Conservation (phyloP, 2,797 vertebrate genomes). For the Limnodromus scolopaceus region DNA sequence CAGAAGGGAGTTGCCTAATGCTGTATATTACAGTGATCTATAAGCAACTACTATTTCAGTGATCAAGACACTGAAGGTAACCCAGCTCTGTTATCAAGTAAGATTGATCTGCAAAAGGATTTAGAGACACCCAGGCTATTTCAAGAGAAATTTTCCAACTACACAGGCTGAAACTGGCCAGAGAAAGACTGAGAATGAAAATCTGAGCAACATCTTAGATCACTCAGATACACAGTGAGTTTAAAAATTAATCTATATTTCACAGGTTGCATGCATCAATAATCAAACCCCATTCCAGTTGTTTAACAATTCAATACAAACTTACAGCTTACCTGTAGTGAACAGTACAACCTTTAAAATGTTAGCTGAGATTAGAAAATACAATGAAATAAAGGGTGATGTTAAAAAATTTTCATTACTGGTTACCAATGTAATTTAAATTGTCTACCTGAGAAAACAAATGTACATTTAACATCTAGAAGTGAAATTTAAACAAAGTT, state of each 20-base stretch:
- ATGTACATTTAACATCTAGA: background rate
- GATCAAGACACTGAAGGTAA: background rate
- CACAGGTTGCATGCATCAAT: background rate
- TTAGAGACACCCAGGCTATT: background rate
- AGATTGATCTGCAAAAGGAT: background rate
- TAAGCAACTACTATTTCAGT: background rate
- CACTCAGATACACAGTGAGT: background rate
- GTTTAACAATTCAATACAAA: background rate
- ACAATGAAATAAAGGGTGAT: background rate
- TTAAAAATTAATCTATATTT: background rate
- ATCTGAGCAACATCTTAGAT: background rate
- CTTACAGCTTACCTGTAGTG: background rate
- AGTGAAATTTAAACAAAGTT: background rate
- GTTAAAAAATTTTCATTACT: background rate
- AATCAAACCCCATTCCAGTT: background rate
- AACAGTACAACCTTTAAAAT: background rate
- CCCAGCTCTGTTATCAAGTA: background rate
- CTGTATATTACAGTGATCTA: background rate
- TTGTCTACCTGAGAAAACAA: background rate
- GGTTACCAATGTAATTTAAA: background rate
- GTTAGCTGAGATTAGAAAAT: background rate
- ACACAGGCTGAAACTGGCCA: background rate
- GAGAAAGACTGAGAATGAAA: background rate
- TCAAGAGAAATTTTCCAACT: background rate
- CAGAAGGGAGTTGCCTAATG: background rate